phyloP scores from a whole-genome alignment of 2,888 invertebrate species.

The Ophraella communa region DNA sequence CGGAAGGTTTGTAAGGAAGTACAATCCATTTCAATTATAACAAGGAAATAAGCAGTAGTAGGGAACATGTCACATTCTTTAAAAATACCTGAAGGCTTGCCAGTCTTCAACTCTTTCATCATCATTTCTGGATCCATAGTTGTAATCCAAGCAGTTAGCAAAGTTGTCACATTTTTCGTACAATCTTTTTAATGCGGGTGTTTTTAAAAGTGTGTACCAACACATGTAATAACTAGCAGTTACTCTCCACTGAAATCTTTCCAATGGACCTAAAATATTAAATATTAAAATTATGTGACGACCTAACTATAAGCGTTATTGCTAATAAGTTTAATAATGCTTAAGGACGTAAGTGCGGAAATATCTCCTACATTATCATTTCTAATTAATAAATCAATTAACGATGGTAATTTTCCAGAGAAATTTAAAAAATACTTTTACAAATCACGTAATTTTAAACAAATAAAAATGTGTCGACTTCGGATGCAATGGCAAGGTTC shows the following conservation, averaged over 20 bases:
- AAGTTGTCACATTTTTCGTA: slow-evolving; percentile 69
- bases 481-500: too few species aligned
- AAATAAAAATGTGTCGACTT: too few species aligned
- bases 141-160: slow-evolving; percentile 64
- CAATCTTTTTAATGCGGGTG: slow-evolving; percentile 62
- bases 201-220: slow-evolving; percentile 68
- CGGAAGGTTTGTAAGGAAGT: too few species aligned
- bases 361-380: too few species aligned
- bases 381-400: too few species aligned
- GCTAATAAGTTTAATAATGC: not conserved
- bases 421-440: too few species aligned
- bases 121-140: slow-evolving; percentile 58
- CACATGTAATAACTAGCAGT: slow-evolving; percentile 73
- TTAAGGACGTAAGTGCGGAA: too few species aligned
- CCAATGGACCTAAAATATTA: slow-evolving; percentile 59
- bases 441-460: too few species aligned
- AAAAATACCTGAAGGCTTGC: slow-evolving; percentile 46
- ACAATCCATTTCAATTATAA: too few species aligned
- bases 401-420: too few species aligned
- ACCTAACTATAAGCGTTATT: not conserved
- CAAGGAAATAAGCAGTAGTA: too few species aligned
- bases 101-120: slow-evolving; percentile 66
- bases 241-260: slow-evolving; percentile 69
- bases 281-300: not conserved
- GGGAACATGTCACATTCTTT: too few species aligned